Evolutionary conservation across 2,888 invertebrate genomes (phyloP), one percentile per base, ranked within the genome.

Genomic region (Epirrita christyi): DNA sequence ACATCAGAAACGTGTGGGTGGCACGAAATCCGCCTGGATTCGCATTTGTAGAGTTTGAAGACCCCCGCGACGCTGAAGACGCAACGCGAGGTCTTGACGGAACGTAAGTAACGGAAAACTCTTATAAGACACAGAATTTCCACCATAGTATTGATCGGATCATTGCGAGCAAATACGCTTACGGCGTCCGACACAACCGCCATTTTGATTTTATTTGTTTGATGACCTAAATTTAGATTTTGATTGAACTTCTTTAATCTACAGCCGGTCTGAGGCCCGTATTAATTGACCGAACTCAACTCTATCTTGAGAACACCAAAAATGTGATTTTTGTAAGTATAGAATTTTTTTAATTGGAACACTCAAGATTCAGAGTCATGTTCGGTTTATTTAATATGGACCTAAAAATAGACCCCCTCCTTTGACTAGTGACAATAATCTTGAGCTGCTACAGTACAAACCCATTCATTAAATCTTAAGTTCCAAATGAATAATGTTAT

Each of bases 11-110:
- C 86, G 97, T 98, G 45, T 98, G 98, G 98, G 97, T 98, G 49
- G 98, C 98, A 0, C 93, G 98, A 74, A 97, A 98, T 80, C 98
- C 98, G 38, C 97, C 98, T 6, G 98, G 97, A 13, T 97, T 97
- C 87, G 97, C 97, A 0, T 97, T 97, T 85, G 96, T 97, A 4
- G 97, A 97, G 85, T 97, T 94, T 83, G 97, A 97, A 88, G 97
- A 98, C 76, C 94, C 96, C 11, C 91, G 97, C 61, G 98, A 98
- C 80, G 97, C 97, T 10, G 96, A 97, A 84, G 97, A 97, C 83
- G 94, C 97, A 29, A 96, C 96, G 10, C 91, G 96, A 74, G 96
- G 96, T 27, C 88, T 97, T 75, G 97, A 97, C 85, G 97, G 97
- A 78, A 92, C 92, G 92, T 92, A 72, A 90, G 92, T 90, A 4